phyloP scores from a whole-genome alignment of 2,113 vertebrate species.

The Percopsis transmontana region DNA sequence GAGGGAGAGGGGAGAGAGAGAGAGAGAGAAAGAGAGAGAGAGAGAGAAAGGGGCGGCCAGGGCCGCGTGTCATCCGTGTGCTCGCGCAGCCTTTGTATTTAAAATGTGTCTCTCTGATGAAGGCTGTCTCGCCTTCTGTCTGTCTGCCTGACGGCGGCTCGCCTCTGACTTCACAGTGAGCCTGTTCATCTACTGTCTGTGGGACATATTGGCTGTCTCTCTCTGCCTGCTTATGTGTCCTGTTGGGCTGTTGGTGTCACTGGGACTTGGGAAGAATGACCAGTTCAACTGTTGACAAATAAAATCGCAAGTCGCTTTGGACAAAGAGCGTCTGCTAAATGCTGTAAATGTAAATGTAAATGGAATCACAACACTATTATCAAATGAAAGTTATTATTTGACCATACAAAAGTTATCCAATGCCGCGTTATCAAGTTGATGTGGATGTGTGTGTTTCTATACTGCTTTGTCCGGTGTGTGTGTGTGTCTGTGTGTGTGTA shows the following conservation, averaged over 20 bases:
- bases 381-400: no score
- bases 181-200: not conserved
- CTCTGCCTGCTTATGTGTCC: not conserved
- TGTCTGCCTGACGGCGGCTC: not conserved
- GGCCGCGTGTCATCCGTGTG: not conserved
- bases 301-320: no score
- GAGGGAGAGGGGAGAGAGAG: not conserved
- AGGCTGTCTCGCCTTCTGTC: slow-evolving; percentile 15
- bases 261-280: no score
- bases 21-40: slow-evolving; percentile 3
- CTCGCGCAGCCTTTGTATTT: slow-evolving; percentile 45
- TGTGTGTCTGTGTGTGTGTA: slow-evolving; percentile 10
- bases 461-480: not conserved
- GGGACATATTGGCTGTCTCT: not conserved
- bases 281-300: no score
- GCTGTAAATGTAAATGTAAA: no score
- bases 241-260: no score
- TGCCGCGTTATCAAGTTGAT: no score
- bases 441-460: no score
- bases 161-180: no score
- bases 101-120: slow-evolving; percentile 24
- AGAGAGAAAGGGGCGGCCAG: slow-evolving; percentile 11
- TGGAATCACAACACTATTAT: no score
- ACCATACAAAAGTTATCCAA: no score
- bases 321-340: no score